Conservation (phyloP, 2,113 vertebrate genomes). For the Silurus glanis region DNA sequence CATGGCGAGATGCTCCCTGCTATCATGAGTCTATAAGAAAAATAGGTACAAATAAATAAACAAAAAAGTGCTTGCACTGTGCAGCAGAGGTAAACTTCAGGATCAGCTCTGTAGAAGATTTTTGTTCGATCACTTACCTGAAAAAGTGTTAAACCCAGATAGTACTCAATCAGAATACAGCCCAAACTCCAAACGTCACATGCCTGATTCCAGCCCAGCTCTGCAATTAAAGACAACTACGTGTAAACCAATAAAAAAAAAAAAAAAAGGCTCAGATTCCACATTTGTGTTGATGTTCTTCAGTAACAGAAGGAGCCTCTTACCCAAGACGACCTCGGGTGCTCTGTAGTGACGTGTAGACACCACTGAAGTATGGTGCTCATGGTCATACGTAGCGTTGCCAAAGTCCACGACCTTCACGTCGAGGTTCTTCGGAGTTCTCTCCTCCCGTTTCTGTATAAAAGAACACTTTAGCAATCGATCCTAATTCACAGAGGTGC, state of each 20-base stretch:
- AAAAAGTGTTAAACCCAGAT: constrained; percentile 92
- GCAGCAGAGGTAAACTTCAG: background rate
- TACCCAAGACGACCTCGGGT: constrained; percentile 94
- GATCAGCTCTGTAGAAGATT: background rate
- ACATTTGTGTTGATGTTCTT: background rate
- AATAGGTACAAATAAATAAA: background rate
- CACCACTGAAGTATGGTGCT: constrained; percentile 93
- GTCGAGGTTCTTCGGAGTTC: constrained; percentile 85
- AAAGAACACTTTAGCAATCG: background rate
- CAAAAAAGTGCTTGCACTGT: background rate
- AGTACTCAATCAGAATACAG: constrained; percentile 94
- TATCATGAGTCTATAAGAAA: constrained; percentile 86
- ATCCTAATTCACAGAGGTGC: background rate
- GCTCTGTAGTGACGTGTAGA: constrained; percentile 95
- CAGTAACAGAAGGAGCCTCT: constrained; percentile 44
- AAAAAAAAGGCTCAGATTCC: background rate
- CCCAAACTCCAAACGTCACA: constrained; percentile 97
- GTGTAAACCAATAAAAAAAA: background rate
- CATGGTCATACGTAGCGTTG: constrained; percentile 93
- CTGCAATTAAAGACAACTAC: constrained; percentile 62
- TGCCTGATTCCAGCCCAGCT: constrained; percentile 90
- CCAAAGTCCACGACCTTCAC: constrained; percentile 96
- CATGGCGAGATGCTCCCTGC: constrained; percentile 97
- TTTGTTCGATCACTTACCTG: constrained; percentile 74
- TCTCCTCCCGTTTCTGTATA: constrained; percentile 87